Base-by-base conservation (phyloP, 2,797 vertebrate species). In the Xyrichtys novacula region DNA sequence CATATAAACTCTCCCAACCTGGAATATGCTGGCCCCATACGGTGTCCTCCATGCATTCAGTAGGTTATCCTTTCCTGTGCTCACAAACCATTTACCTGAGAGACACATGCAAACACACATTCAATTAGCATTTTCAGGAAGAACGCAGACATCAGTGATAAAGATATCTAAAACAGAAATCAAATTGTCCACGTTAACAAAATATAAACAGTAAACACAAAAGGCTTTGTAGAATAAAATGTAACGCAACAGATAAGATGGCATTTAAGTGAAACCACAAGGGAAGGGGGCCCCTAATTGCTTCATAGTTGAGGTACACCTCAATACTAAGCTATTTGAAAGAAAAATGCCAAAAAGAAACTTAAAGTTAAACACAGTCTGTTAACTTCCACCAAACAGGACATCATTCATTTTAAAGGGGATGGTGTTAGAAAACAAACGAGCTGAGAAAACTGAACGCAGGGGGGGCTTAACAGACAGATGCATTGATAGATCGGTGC, bases 21-120 rank as follows among this genome's bases (percentile, higher is more conserved):
- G 95, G 88, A 95, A 95, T 89, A 95, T 95, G 89, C 95, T 95
- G 90, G 95, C 95, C 61, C 95, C 95, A 26, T 95, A 95, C 1
- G 95, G 95, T 39, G 95, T 95, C 75, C 95, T 94, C 95, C 95
- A 95, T 19, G 95, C 95, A 65, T 95, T 95, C 75, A 95, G 88
- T 53, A 95, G 82, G 87, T 95, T 95, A 77, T 95, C 95, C 80
- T 95, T 95, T 23, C 95, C 95, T 55, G 95, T 95, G 85, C 95
- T 95, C 76, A 95, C 94, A 87, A 95, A 95, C 95, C 95, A 95
- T 93, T 95, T 95, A 74, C 95, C 95, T 95, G 74, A 17, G 44
- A 89, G 53, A 69, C 40, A 82, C 29, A 71, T 12, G 63, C 12
- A 69, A 25, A 76, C 6, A 69, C 14, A 16, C 29, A 40, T 61